These are phyloP conservation scores for Bucco capensis DNA, from an alignment of 2,113 vertebrate species.

Conservation along the genomic window DNA sequence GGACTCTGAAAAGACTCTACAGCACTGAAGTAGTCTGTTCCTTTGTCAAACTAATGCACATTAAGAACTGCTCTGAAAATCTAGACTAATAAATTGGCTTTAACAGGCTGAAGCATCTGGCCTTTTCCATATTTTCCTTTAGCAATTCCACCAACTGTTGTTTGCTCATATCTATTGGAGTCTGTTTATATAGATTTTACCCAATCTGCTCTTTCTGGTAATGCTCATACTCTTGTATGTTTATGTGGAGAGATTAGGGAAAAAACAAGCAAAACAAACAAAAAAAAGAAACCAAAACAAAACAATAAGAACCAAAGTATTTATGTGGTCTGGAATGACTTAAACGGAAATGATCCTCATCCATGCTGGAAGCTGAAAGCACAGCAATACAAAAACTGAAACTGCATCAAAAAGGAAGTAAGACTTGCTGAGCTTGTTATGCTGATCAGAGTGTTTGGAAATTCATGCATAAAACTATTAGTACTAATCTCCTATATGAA, in stretches of 20 bases:
- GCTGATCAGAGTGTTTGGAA: neutral
- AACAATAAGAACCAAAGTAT: neutral
- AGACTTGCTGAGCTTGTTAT: neutral
- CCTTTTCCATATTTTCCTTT: conserved; percentile 22
- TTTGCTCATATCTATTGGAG: conserved; percentile 15
- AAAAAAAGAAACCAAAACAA: neutral
- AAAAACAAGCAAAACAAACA: no score
- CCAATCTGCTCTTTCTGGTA: conserved; percentile 33
- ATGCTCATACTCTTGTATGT: neutral
- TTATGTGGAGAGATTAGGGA: neutral
- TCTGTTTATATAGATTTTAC: conserved; percentile 37
- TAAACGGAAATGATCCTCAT: neutral
- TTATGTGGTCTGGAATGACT: neutral
- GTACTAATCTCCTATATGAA: neutral
- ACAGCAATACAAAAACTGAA: neutral
- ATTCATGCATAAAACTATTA: neutral
- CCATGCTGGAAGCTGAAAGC: neutral
- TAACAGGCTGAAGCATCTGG: conserved; percentile 23
- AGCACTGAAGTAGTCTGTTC: neutral
- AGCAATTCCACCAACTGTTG: conserved; percentile 39
- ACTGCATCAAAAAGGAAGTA: neutral
- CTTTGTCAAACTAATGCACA: neutral
- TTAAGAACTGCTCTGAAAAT: neutral
- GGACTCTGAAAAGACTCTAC: neutral
- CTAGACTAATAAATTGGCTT: neutral